Base-by-base conservation (phyloP, 2,888 invertebrate species). In the Drosophila longiperda region DNA sequence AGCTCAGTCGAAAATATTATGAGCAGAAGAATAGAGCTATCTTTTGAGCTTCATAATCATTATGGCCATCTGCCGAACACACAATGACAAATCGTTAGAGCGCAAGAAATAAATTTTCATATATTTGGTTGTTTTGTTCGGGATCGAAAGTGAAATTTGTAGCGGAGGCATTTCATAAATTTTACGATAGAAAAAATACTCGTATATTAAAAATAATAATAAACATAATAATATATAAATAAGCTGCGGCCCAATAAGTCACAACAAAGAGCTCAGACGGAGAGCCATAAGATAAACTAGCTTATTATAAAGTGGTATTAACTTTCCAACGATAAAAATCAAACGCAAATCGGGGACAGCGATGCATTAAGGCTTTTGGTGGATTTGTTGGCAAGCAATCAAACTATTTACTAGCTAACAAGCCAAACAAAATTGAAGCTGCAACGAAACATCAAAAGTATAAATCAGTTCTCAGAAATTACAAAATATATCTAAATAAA, bases 131-230 rank as follows among this genome's bases (percentile, higher is more conserved):
- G 48, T 64, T 68, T 82, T 68, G 68, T 73, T 11, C 23, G 63
- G 64, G 73, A 79, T 74, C 60, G 89, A 83, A 83, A 83, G 83
- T 83, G 83, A 83, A 83, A 83, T 87, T 78, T 67, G 66, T 58
- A 49, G 53, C 55, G 8, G 23, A 45, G 40, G 23, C 48, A 38
- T 54, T 36, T 45, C n/a, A 40, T 61, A 45, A 80, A 83, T 81
- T 88, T 65, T 67, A 34, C 49, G 34, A 52, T 54, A 33, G 40
- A 33, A 49, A 73, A 52, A 42, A 63, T 64, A n/a, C n/a, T n/a
- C n/a, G n/a, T n/a, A 42, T 36, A 15, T 15, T 49, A 42, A 52
- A 40, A 52, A 75, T 60, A 23, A 64, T 65, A 75, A 59, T 65
- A 68, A 60, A 59, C 67, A 64, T 53, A 49, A 58, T 66, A 77